A percentile compares a stretch with the other conserved stretches of the same genome.
Conservation (phyloP, 1,140 invertebrate genomes). For the silkworm (Bombyx mori) region DNA sequence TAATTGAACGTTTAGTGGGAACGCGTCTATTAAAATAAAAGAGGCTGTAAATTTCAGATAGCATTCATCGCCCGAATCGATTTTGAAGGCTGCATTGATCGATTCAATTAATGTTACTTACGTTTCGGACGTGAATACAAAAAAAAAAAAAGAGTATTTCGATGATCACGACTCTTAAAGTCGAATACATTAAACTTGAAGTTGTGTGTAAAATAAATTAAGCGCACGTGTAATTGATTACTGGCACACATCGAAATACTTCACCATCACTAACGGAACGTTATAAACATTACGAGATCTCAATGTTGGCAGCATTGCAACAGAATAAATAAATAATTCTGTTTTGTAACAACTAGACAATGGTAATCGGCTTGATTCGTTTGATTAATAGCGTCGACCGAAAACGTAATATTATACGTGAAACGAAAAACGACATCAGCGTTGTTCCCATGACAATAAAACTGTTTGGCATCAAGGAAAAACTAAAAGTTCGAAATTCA, state of each 20-base stretch:
- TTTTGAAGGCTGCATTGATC: slow-evolving; percentile 43
- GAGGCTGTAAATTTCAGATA: no score
- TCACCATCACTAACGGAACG: slow-evolving; percentile 2
- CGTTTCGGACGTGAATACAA: slow-evolving; percentile 29
- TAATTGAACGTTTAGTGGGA: no score
- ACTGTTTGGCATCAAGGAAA: slow-evolving; percentile 5
- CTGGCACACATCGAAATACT: slow-evolving; percentile 17
- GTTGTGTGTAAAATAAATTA: slow-evolving; percentile 52
- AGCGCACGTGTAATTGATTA: slow-evolving; percentile 44
- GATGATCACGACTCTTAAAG: slow-evolving; percentile 54
- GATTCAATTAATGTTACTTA: slow-evolving; percentile 56
- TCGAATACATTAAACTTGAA: slow-evolving; percentile 55
- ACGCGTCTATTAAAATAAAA: no score
- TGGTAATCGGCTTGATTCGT: no score
- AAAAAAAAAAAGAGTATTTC: slow-evolving; percentile 43
- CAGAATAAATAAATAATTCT: no score
- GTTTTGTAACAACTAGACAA: no score
- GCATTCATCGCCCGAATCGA: slow-evolving; percentile 41
- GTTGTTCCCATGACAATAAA: not conserved
- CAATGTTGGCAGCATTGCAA: slow-evolving; percentile 3
- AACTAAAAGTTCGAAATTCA: slow-evolving; percentile 1
- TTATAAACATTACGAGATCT: slow-evolving; percentile 6
- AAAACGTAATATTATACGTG: no score
- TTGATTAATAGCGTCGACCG: no score
- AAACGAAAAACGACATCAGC: no score